phyloP scores from a whole-genome alignment of 2,888 invertebrate species.

The Caenorhabditis sp. region DNA sequence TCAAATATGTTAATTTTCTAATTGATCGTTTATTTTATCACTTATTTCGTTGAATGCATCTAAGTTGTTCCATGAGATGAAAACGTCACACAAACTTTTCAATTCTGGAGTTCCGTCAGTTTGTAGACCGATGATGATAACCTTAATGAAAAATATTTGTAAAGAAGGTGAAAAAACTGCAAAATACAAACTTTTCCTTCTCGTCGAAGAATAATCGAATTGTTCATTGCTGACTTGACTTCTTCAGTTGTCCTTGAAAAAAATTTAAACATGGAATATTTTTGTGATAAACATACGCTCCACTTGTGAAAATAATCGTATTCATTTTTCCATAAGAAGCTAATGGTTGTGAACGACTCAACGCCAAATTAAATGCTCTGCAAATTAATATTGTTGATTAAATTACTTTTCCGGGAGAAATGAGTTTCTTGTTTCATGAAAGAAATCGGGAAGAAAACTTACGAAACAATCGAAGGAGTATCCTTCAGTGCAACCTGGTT shows the following conservation, averaged over 20 bases:
- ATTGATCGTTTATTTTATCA: slow-evolving; percentile 14
- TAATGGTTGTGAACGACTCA: slow-evolving; percentile 9
- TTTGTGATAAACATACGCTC: slow-evolving; percentile 14
- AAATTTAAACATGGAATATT: not conserved
- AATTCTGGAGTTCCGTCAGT: slow-evolving; percentile 2
- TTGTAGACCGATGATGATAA: slow-evolving; percentile 22
- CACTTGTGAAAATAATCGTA: slow-evolving; percentile 27
- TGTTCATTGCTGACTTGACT: not conserved
- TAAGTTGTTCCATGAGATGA: slow-evolving; percentile 19
- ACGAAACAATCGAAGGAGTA: slow-evolving; percentile 19
- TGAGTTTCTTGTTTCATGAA: no score
- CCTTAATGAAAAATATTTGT: slow-evolving; percentile 13
- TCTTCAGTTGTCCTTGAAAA: slow-evolving; percentile 20
- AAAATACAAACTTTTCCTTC: slow-evolving; percentile 24
- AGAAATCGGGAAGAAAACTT: no score
- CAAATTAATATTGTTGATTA: slow-evolving; percentile 1
- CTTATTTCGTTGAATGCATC: slow-evolving; percentile 6
- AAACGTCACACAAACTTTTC: slow-evolving; percentile 12
- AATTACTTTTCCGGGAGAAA: no score
- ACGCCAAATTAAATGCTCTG: slow-evolving; percentile 24
- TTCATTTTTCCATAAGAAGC: slow-evolving; percentile 20
- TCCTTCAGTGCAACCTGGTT: slow-evolving; percentile 1
- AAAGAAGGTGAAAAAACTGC: not conserved
- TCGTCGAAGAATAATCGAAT: slow-evolving; percentile 6
- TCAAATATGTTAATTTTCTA: slow-evolving; percentile 14